Evolutionary conservation across 1,140 invertebrate species (phyloP), one percentile per base, ranked within the genome.

Genomic region (Pseudomyrmex dendroicus): DNA sequence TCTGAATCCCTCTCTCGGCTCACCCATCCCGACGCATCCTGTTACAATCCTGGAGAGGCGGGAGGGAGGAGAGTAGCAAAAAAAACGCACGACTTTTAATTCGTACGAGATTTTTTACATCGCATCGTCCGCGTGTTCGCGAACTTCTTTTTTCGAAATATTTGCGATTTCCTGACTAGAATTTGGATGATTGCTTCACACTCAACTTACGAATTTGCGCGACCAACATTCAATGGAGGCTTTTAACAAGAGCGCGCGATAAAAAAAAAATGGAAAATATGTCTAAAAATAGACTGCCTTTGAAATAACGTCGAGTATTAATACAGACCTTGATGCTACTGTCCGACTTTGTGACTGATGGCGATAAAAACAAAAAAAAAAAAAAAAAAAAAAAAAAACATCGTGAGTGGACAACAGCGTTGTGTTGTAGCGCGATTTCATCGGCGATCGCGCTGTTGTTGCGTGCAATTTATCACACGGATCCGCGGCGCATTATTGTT

Each of bases 381-480:
- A 5, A 35, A 35, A 35, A 35, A 35, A 35, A 35, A 35, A 5
- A 35, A 35, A 5, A 44, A 61, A 61, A 48, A 64, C 10, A 64
- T 66, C 22, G 73, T 76, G 22, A 12, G 35, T 35, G 35, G 46
- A 13, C 59, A 20, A 63, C 17, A 15, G 44, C 46, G 61, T 25
- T 25, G 25, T 54, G 63, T 64, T 25, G 46, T 35, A 15, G 68
- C n/a, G n/a, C 50, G 62, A 57, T 54, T 22, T 9, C 62, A 68
- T 68, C 52, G 25, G 72, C 57, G 46, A 74, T 48, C 44, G 20
- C n/a, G 35, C 50, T n/a, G 48, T 17, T 5, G 48, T 44, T 13
- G 48, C n/a, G 25, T 20, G 48, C 35, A 63, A 78, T 78, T 78
- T 68, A 78, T 78, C 74, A 77, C 74, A 17, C 17, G 9, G 52